Conservation (phyloP, 2,113 vertebrate species). For the Cyphomyrus plagiostoma region DNA sequence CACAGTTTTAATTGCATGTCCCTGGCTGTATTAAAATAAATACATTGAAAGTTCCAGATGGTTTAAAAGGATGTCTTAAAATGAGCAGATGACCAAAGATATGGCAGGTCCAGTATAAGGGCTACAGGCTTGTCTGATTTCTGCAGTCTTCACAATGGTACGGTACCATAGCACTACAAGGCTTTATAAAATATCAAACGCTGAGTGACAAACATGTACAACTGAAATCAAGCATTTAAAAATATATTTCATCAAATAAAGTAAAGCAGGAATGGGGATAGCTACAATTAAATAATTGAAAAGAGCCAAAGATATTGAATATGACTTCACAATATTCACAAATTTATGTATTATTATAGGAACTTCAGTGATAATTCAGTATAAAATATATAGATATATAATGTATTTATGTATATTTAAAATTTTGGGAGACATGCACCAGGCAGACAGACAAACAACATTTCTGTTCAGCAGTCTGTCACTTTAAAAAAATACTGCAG, state of each 20-base stretch:
- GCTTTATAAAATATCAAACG: not conserved
- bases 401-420: constrained; percentile 20
- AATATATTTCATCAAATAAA: not conserved
- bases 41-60: not conserved
- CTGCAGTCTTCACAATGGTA: constrained; percentile 2
- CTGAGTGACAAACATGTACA: not conserved
- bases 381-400: constrained; percentile 26
- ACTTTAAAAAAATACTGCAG: constrained; percentile 25
- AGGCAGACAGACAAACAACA: constrained; percentile 15
- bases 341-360: constrained; percentile 5
- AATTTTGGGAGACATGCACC: constrained; percentile 16
- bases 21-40: not conserved
- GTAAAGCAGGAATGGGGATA: not conserved
- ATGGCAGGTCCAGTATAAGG: not conserved
- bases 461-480: constrained; percentile 3
- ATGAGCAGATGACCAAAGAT: not conserved
- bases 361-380: constrained; percentile 19
- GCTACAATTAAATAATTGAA: not conserved
- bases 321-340: constrained; percentile 19
- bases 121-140: not conserved
- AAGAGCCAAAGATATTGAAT: not conserved
- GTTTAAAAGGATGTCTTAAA: not conserved
- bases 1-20: constrained; percentile 2
- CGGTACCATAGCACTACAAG: not conserved
- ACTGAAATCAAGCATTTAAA: not conserved